Evolutionary conservation across 2,888 invertebrate genomes (phyloP).

Genomic region (Rotaria sp.): DNA sequence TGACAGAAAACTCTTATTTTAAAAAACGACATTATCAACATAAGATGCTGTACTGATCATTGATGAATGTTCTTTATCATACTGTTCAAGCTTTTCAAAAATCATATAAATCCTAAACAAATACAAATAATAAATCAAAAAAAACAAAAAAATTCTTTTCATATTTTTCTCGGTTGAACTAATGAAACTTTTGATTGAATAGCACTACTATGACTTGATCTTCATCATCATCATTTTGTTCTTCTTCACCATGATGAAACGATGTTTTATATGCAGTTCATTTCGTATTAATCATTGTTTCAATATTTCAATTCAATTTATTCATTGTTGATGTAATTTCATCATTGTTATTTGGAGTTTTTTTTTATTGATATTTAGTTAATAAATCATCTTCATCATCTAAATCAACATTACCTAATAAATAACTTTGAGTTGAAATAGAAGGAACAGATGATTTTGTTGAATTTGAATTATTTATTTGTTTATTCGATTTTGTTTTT

Average conservation of each 20-base stretch:
- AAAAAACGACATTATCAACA: background rate
- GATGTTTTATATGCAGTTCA: constrained; percentile 23
- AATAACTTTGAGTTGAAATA: background rate
- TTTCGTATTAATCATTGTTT: constrained; percentile 16
- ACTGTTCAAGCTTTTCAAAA: constrained; percentile 54
- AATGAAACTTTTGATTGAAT: background rate
- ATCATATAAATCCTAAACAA: constrained; percentile 45
- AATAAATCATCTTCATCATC: constrained; percentile 24
- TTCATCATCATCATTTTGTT: background rate
- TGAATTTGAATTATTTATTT: background rate
- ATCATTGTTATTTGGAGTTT: background rate
- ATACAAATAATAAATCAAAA: background rate
- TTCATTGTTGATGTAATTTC: background rate
- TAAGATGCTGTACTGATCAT: constrained; percentile 42
- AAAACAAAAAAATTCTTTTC: background rate
- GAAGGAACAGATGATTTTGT: background rate
- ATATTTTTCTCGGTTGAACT: background rate
- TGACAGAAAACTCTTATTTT: background rate
- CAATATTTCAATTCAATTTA: background rate
- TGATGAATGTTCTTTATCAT: constrained; percentile 52
- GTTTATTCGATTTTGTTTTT: background rate
- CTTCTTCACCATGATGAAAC: background rate
- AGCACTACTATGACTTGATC: background rate
- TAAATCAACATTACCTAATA: constrained; percentile 11
- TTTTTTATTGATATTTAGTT: background rate